These are phyloP conservation scores for Zootermopsis nevadensis DNA, from an alignment of 2,888 invertebrate species.

Conservation along the genomic window DNA sequence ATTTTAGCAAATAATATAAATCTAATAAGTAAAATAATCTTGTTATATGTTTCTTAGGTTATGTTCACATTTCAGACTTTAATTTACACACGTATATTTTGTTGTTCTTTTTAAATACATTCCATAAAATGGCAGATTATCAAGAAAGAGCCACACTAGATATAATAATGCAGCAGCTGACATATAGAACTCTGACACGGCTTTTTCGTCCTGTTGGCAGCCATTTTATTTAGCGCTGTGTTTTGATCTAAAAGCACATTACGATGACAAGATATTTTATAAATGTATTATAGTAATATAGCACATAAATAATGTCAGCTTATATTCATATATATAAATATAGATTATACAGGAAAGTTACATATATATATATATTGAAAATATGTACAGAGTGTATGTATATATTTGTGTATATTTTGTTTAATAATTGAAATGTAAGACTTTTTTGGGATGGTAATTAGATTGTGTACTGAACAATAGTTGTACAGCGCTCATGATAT, in stretches of 20 bases:
- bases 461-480: background rate
- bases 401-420: constrained; percentile 29
- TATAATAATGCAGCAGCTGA: background rate
- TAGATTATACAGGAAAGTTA: background rate
- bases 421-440: background rate
- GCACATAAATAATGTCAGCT: background rate
- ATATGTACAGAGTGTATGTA: constrained; percentile 20
- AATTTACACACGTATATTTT: background rate
- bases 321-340: constrained; percentile 17
- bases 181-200: background rate
- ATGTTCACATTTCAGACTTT: background rate
- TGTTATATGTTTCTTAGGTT: background rate
- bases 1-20: no score
- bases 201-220: background rate
- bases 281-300: background rate
- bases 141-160: background rate
- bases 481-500: background rate
- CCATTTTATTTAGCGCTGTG: background rate
- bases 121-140: background rate
- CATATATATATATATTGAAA: constrained; percentile 5
- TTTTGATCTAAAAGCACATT: background rate
- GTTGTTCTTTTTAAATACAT: background rate
- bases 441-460: background rate
- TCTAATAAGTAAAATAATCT: no score
- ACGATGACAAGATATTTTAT: constrained; percentile 10